Evolutionary conservation across 2,797 vertebrate species (phyloP), one percentile per base, ranked within the genome.

Genomic region (Mormyrus proboscirostris): DNA sequence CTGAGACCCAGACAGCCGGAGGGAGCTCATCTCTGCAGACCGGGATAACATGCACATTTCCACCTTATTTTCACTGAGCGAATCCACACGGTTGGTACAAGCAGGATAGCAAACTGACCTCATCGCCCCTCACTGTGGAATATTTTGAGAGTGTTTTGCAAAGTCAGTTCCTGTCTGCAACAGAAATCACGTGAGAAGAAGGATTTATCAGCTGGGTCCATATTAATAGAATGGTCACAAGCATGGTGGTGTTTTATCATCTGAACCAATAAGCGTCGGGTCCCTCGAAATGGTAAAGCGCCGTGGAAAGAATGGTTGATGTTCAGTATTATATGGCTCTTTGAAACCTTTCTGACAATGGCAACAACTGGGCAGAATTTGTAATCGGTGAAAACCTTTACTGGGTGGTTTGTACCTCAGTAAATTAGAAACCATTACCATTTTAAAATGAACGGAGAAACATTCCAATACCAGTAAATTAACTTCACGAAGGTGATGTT

Each of bases 81-180:
- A 87, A 88, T 79, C 69, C 76, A 50, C 50, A 57, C 44, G 8
- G 38, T 79, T 86, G 50, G 62, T 49, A 57, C 33, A 69, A 41
- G 87, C 53, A 57, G 73, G 51, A 84, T 44, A 83, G 62, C 44
- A 79, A 51, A 47, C 53, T 62, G n/a, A 44, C 86, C 50, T 76
- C 22, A 47, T 47, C 59, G 85, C 73, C 79, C 87, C 62, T 85
- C 55, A 86, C 88, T 76, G 9, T 55, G 51, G 65, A 62, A 86
- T 87, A 90, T 90, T 90, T 79, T 87, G 38, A 86, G 50, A 44
- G 41, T 59, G 53, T 41, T 38, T 90, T 88, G 51, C 41, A 38
- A 83, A 88, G 65, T 87, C 65, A 59, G 41, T n/a, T 88, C 33
- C 82, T 85, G 29, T 25, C 51, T 88, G 79, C 79, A 62, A 89